Base-by-base conservation (phyloP, 1,140 invertebrate genomes). In the Danaus melanippus region DNA sequence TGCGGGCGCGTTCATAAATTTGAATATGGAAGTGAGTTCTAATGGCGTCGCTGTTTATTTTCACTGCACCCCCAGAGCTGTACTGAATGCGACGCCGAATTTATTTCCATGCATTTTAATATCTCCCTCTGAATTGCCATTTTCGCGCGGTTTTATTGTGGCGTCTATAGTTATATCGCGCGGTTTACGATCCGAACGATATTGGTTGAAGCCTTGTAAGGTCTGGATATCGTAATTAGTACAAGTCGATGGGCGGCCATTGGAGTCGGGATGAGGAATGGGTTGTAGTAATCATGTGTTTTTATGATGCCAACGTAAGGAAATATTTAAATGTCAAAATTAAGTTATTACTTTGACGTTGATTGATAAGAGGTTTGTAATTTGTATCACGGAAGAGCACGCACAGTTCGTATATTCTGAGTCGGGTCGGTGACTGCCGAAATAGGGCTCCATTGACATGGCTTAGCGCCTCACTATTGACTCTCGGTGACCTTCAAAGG, bases 41-140 rank as follows among this genome's bases (percentile, higher is more conserved):
- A 86, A 86, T 86, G 80, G 84, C 79, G 81, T 76, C 76, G 72
- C 76, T 86, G 84, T 86, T 84, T 86, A 86, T 86, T 86, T 86
- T 86, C 82, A 86, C 84, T 86, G 81, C 84, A 86, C 81, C 81
- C 81, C 81, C 80, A 68, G 74, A 83, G 74, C 74, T 67, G 74
- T 69, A 82, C 76, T 79, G 79, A 86, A 84, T 86, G 83, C 79
- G 79, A 84, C 80, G 81, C 79, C 79, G 79, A 84, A 86, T 86
- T 84, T 86, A 86, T 86, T 86, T 83, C 81, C 84, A 86, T 86
- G 81, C 81, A 86, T 86, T 86, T 86, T 86, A 86, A 86, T 86
- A 86, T 86, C 84, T 80, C 81, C 84, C 81, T 82, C 74, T 80
- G 78, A 84, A 84, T 81, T 81, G 83, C 79, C 78, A 76, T 84